Evolutionary conservation across 2,888 invertebrate species (phyloP).

Genomic region (Meliscaeva auricollis): DNA sequence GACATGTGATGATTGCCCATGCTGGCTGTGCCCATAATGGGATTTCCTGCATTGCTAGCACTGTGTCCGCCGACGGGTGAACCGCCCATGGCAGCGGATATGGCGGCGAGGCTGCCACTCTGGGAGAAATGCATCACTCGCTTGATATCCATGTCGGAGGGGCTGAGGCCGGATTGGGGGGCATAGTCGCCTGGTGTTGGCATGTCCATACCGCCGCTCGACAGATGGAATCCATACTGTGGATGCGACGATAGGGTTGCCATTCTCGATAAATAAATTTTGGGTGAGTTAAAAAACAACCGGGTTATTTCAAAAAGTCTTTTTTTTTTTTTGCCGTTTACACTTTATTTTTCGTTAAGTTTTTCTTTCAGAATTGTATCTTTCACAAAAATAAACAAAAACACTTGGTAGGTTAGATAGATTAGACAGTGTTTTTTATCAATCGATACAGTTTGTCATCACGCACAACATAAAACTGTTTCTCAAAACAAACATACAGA

Average conservation of each 20-base stretch:
- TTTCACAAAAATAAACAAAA: constrained; percentile 39
- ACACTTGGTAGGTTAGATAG: constrained; percentile 6
- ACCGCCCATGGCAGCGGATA: constrained; percentile 83
- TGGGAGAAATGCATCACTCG: constrained; percentile 84
- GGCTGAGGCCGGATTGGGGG: constrained; percentile 80
- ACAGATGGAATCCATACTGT: constrained; percentile 83
- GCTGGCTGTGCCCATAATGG: constrained; percentile 80
- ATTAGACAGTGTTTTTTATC: neutral
- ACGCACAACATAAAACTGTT: constrained; percentile 42
- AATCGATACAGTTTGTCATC: constrained; percentile 64
- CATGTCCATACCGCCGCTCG: constrained; percentile 82
- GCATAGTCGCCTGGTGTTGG: constrained; percentile 83
- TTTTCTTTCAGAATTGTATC: neutral
- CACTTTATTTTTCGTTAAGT: constrained; percentile 23
- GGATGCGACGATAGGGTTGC: constrained; percentile 83
- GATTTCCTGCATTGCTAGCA: constrained; percentile 79
- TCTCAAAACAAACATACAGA: constrained; percentile 31
- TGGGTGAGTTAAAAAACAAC: constrained; percentile 37
- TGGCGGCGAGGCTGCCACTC: constrained; percentile 81
- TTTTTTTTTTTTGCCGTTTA: constrained; percentile 1
- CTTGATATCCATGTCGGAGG: constrained; percentile 83
- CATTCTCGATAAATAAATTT: constrained; percentile 78
- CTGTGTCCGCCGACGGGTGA: constrained; percentile 82
- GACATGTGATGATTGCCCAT: constrained; percentile 81
- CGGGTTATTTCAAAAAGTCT: constrained; percentile 49